Evolutionary conservation across 2,888 invertebrate species (phyloP).

Genomic region (Portevinia maculata): DNA sequence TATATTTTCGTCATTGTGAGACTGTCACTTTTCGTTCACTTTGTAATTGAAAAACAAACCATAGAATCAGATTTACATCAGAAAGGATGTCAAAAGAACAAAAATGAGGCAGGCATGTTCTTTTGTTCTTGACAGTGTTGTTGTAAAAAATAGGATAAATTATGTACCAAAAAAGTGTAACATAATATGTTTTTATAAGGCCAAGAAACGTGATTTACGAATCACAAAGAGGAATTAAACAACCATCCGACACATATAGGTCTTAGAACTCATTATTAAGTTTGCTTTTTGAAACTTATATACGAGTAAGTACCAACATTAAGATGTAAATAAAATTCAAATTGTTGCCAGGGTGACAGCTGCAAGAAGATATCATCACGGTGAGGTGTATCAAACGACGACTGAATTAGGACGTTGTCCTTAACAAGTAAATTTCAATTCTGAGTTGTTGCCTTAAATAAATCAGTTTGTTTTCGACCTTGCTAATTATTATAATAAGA

Average conservation of each 20-base stretch:
- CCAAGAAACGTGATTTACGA: slow-evolving; percentile 22
- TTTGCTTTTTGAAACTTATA: slow-evolving; percentile 55
- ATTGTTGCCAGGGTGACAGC: slow-evolving; percentile 9
- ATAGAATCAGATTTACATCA: slow-evolving; percentile 65
- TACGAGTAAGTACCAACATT: slow-evolving; percentile 67
- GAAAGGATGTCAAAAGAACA: slow-evolving; percentile 60
- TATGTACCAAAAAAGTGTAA: slow-evolving; percentile 36
- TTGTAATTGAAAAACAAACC: slow-evolving; percentile 42
- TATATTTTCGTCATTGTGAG: slow-evolving; percentile 41
- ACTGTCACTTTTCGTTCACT: slow-evolving; percentile 16
- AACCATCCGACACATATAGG: neutral
- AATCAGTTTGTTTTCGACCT: slow-evolving; percentile 50
- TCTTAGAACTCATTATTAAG: slow-evolving; percentile 36
- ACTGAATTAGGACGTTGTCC: slow-evolving; percentile 12
- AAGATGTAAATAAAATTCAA: slow-evolving; percentile 58
- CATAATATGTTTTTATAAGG: slow-evolving; percentile 54
- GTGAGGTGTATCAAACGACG: neutral
- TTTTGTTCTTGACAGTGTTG: slow-evolving; percentile 33
- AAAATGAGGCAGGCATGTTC: slow-evolving; percentile 41
- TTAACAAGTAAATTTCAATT: slow-evolving; percentile 34
- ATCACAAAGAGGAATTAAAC: neutral
- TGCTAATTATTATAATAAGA: slow-evolving; percentile 60
- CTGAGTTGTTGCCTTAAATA: slow-evolving; percentile 33
- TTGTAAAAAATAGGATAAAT: slow-evolving; percentile 55
- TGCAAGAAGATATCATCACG: slow-evolving; percentile 1